phyloP scores from a whole-genome alignment of 2,888 invertebrate genomes.

The Rhagonycha fulva region DNA sequence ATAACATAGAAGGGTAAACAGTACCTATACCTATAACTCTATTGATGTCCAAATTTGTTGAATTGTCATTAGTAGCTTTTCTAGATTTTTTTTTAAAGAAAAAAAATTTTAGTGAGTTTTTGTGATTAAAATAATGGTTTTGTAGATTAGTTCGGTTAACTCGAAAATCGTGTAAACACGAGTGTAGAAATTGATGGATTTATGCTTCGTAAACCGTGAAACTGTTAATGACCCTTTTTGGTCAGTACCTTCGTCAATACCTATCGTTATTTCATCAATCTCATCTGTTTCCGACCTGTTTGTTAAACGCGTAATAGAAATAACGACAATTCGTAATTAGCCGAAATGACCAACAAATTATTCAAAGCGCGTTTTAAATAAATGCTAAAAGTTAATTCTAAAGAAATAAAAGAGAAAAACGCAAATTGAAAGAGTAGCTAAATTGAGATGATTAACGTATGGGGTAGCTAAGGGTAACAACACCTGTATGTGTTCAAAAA shows the following conservation, averaged over 20 bases:
- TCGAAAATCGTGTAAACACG: conserved; percentile 18
- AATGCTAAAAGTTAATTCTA: not conserved
- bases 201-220: conserved; percentile 19
- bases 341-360: not conserved
- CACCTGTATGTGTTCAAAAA: conserved; percentile 17
- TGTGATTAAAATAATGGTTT: conserved; percentile 19
- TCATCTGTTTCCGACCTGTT: conserved; percentile 24
- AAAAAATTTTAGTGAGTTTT: not conserved
- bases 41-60: not conserved
- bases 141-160: conserved; percentile 20
- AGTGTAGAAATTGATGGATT: conserved; percentile 24
- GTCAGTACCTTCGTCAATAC: conserved; percentile 27
- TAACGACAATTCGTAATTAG: conserved; percentile 4
- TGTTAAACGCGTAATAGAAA: conserved; percentile 15
- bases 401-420: not conserved
- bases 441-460: not conserved
- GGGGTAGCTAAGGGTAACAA: not conserved
- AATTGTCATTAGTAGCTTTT: not conserved
- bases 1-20: not conserved
- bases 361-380: not conserved
- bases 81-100: not conserved
- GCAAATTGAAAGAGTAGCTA: not conserved
- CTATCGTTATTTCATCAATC: conserved; percentile 27
- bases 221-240: conserved; percentile 28
- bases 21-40: no score